Evolutionary conservation across 2,113 vertebrate genomes (phyloP).

Genomic region (Serinus canaria): DNA sequence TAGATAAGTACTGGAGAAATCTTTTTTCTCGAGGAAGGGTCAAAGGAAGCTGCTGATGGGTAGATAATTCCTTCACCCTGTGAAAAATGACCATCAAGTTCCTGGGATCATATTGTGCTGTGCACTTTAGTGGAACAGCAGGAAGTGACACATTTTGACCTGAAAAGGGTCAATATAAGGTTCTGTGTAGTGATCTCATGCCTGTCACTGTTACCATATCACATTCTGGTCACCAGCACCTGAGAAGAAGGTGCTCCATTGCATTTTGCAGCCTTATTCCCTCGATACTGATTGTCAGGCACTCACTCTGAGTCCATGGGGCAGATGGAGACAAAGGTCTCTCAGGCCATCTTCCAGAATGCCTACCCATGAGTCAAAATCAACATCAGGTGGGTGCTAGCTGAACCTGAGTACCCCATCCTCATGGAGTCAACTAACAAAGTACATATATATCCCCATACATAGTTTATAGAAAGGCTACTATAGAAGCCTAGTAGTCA

Average conservation of each 20-base stretch:
- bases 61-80: neutral
- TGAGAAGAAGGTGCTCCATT: neutral
- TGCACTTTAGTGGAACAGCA: neutral
- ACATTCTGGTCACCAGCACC: neutral
- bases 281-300: fast-evolving
- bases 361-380: neutral
- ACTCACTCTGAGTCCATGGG: neutral
- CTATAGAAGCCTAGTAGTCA: neutral
- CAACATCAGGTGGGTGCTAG: neutral
- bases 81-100: neutral
- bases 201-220: neutral
- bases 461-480: neutral
- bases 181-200: neutral
- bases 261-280: neutral
- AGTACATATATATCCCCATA: neutral
- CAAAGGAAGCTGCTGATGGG: neutral
- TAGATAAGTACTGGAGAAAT: neutral
- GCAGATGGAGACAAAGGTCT: neutral
- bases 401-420: neutral
- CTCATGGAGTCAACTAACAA: neutral
- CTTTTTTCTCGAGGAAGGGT: neutral
- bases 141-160: neutral
- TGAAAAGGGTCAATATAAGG: neutral
- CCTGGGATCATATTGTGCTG: neutral
- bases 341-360: neutral